Evolutionary conservation across 2,888 invertebrate species (phyloP), one percentile per base, ranked within the genome.

Genomic region (Ophion obscuratus): DNA sequence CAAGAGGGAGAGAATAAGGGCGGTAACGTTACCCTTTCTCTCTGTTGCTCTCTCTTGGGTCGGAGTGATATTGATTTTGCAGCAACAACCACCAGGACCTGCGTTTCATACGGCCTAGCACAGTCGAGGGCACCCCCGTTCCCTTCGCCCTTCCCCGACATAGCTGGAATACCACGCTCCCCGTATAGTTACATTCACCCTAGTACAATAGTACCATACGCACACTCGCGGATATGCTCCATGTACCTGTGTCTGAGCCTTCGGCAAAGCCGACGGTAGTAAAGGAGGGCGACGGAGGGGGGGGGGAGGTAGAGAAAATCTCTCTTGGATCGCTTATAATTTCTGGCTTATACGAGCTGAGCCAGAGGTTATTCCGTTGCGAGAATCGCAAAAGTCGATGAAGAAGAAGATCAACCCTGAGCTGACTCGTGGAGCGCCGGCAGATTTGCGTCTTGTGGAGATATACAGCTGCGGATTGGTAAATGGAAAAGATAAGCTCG

Each of bases 31-130:
- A 61, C 59, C 57, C 62, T 68, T 67, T 81, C 83, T 76, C 76
- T 81, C 84, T 70, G 53, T 68, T 74, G 17, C 70, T 75, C 82
- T 57, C 75, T 74, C 68, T 61, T 80, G 83, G 85, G 83, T 81
- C 77, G 81, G 87, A 87, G 89, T 89, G 89, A 92, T 92, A 92
- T 92, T 92, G 92, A 92, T 92, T 92, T 92, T 91, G 86, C 92
- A 92, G 92, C 92, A 92, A 92, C 92, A 92, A 92, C 92, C 89
- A 85, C 89, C 88, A 87, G 88, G 88, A 88, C 87, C 87, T 88
- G 89, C 88, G 90, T 92, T 91, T 91, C 90, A 90, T 90, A 90
- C 87, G 84, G 83, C 87, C 87, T 87, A 88, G 85, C 81, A 61
- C 57, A 61, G 40, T 44, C 81, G 81, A 85, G 74, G 77, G 81